These are phyloP conservation scores for Leptopterna dolabrata DNA, from an alignment of 2,888 invertebrate genomes.

Conservation along the genomic window DNA sequence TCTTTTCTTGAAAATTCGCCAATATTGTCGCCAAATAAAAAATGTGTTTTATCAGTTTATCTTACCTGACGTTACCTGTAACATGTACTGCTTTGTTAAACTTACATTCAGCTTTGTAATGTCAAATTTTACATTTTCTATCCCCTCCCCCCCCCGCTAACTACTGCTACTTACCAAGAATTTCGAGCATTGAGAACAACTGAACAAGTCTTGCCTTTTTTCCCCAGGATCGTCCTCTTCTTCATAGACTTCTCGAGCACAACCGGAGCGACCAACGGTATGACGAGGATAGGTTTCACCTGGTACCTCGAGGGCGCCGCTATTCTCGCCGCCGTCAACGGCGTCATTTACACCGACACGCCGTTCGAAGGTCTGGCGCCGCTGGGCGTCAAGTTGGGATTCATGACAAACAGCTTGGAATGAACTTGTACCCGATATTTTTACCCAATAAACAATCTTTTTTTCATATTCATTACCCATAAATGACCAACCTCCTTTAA, in stretches of 20 bases:
- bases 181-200: no score
- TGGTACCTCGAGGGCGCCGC: conserved; percentile 78
- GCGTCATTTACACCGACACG: conserved; percentile 73
- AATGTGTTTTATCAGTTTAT: no score
- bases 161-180: no score
- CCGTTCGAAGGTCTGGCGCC: conserved; percentile 72
- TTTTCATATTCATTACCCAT: no score
- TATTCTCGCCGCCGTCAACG: conserved; percentile 72
- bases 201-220: neutral
- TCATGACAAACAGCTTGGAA: conserved; percentile 65
- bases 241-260: conserved; percentile 72
- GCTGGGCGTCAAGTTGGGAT: conserved; percentile 70
- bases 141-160: no score
- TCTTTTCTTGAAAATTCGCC: no score
- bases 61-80: no score
- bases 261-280: conserved; percentile 68
- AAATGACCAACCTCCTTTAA: no score
- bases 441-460: neutral
- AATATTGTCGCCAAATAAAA: no score
- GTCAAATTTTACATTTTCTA: no score
- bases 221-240: conserved; percentile 72
- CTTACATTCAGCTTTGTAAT: no score
- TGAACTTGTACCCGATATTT: conserved; percentile 11
- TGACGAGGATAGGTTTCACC: conserved; percentile 74
- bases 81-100: no score